Evolutionary conservation across 2,797 vertebrate species (phyloP), one percentile per base, ranked within the genome.

Genomic region (Scyliorhinus canicula): DNA sequence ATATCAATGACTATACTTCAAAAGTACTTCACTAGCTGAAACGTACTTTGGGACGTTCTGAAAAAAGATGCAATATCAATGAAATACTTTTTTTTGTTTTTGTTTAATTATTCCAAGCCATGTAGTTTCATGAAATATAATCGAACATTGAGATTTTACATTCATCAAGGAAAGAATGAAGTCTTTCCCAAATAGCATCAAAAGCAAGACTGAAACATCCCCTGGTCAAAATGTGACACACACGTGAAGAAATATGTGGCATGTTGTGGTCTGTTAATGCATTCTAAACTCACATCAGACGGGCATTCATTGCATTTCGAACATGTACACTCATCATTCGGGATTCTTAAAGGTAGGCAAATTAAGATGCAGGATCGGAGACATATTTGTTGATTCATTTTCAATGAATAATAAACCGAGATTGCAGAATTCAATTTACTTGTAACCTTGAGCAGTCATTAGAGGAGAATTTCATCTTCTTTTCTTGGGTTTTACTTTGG

Each of bases 381-480:
- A 65, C 57, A 91, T 28, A 65, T 65, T 44, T 63, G 21, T 65
- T 91, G 60, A 44, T 12, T 63, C 60, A 63, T 0, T 44, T 91
- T 91, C 88, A 63, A 91, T 91, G n/a, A 50, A 91, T 91, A 65
- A 44, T 44, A 91, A 44, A 91, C 60, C 1, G 21, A 65, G n/a
- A 65, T 31, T 65, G 60, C 88, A 65, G 60, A 65, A 91, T 90
- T 21, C 86, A 90, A 90, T 90, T 90, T 63, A 65, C 57, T 65
- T 65, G 57, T 65, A 91, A 91, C 88, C 88, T 91, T 91, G 60
- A 91, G 60, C 57, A 91, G 19, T 91, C n/a, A 91, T 91, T 91
- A 65, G 88, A n/a, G 60, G 88, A 65, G 55, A 91, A 91, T 65
- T 91, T 91, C 88, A 65, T 91, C 88, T 65, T 88, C 11, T 88